Percentiles rank a stretch among this genome's conserved stretches.
Evolutionary conservation across 2,888 invertebrate genomes (phyloP).

Genomic region (Seladonia tumulorum): DNA sequence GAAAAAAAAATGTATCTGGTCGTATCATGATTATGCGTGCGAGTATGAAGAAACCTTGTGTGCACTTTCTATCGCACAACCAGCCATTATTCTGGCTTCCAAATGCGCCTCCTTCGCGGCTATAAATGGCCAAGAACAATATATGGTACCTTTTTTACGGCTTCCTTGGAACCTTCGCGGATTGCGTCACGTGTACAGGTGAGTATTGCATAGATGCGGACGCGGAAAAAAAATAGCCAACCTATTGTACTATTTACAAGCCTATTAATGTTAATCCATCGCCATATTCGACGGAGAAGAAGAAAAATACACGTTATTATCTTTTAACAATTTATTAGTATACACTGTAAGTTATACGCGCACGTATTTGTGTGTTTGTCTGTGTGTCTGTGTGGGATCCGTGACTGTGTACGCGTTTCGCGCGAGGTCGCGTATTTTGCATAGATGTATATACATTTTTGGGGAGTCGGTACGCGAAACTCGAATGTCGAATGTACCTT

Average conservation of each 20-base stretch:
- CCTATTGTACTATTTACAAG: background rate
- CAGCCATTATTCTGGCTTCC: slow-evolving; percentile 55
- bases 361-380: background rate
- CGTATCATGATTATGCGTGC: slow-evolving; percentile 12
- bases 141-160: slow-evolving; percentile 33
- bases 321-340: slow-evolving; percentile 53
- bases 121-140: slow-evolving; percentile 18
- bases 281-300: background rate
- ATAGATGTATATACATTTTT: slow-evolving; percentile 40
- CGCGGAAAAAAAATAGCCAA: background rate
- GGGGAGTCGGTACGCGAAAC: slow-evolving; percentile 20
- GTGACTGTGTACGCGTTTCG: background rate
- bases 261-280: background rate
- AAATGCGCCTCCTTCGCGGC: slow-evolving; percentile 16
- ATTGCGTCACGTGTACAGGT: background rate
- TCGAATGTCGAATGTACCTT: slow-evolving; percentile 27
- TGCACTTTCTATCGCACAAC: slow-evolving; percentile 13
- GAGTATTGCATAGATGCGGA: background rate
- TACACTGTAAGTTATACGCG: slow-evolving; percentile 28
- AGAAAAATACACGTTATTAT: background rate
- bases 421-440: background rate
- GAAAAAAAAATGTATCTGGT: background rate
- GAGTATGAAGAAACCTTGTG: slow-evolving; percentile 23
- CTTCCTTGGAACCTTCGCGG: slow-evolving; percentile 24
- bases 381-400: background rate